Conservation (phyloP, 2,797 vertebrate genomes). For the Jordanella pulchra region DNA sequence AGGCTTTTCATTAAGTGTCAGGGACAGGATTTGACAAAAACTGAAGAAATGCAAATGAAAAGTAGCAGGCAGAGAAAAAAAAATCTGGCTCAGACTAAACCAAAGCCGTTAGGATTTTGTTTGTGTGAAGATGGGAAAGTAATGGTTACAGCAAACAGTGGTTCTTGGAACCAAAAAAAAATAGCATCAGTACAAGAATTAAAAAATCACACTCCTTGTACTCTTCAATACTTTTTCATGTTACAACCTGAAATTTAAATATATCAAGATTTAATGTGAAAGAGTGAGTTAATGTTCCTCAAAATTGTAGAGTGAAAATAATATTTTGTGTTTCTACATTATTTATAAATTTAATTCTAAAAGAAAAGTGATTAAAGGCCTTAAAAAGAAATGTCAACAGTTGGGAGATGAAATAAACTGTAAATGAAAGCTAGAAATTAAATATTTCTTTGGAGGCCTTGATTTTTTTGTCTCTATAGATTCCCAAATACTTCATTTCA, state of each 20-base stretch:
- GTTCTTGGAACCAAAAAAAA: too few species aligned
- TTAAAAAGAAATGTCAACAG: neutral
- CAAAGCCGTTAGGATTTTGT: constrained; percentile 39
- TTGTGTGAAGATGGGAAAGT: constrained; percentile 31
- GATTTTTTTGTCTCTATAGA: too few species aligned
- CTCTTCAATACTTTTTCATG: neutral
- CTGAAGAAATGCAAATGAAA: constrained; percentile 29
- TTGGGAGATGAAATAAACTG: neutral
- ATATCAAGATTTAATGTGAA: neutral
- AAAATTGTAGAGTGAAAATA: neutral
- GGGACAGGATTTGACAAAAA: constrained; percentile 33
- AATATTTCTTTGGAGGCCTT: neutral
- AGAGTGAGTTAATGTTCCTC: neutral
- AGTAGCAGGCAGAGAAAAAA: constrained; percentile 54
- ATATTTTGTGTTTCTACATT: neutral
- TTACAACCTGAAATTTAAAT: neutral
- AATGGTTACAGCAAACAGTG: constrained; percentile 10
- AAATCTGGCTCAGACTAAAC: constrained; percentile 39
- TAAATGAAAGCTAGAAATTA: neutral
- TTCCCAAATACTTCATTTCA: neutral
- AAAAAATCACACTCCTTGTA: too few species aligned
- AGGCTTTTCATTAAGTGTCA: constrained; percentile 35
- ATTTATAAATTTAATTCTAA: too few species aligned
- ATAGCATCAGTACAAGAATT: too few species aligned
- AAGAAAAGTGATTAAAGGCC: too few species aligned